Conservation (phyloP, 2,113 vertebrate species). For the Oceanodroma tethys region DNA sequence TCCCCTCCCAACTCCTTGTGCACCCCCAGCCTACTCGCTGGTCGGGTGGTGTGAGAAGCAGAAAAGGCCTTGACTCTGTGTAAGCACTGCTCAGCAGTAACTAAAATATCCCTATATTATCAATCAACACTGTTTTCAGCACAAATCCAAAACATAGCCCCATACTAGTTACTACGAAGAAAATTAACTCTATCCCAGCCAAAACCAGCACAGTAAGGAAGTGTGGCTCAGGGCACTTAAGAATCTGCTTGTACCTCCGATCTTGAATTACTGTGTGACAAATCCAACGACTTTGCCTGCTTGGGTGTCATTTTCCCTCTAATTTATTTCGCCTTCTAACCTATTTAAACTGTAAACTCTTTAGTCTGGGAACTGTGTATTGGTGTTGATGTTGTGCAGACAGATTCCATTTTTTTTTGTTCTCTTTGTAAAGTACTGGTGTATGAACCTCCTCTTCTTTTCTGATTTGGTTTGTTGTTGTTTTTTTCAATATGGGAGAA, state of each 20-base stretch:
- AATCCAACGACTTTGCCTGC: background rate
- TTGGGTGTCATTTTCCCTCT: background rate
- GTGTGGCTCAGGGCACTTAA: too few species aligned
- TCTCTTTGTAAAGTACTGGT: background rate
- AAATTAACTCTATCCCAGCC: too few species aligned
- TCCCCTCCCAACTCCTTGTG: too few species aligned
- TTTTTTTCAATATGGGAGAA: background rate
- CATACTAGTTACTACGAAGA: too few species aligned
- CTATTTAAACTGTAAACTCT: background rate
- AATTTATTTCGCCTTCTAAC: background rate
- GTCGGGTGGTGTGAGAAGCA: too few species aligned
- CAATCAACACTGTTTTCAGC: too few species aligned
- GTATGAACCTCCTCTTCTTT: background rate
- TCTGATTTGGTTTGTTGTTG: background rate
- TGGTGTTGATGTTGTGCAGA: background rate
- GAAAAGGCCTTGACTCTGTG: too few species aligned
- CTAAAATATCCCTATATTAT: too few species aligned
- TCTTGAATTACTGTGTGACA: background rate
- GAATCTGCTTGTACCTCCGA: background rate
- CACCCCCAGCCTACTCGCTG: too few species aligned
- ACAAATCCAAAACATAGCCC: too few species aligned
- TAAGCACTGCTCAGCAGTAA: too few species aligned
- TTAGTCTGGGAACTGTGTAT: background rate
- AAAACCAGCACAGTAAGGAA: background rate
- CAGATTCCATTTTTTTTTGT: background rate